Evolutionary conservation across 2,113 vertebrate species (phyloP).

Genomic region (Phasianus colchicus): DNA sequence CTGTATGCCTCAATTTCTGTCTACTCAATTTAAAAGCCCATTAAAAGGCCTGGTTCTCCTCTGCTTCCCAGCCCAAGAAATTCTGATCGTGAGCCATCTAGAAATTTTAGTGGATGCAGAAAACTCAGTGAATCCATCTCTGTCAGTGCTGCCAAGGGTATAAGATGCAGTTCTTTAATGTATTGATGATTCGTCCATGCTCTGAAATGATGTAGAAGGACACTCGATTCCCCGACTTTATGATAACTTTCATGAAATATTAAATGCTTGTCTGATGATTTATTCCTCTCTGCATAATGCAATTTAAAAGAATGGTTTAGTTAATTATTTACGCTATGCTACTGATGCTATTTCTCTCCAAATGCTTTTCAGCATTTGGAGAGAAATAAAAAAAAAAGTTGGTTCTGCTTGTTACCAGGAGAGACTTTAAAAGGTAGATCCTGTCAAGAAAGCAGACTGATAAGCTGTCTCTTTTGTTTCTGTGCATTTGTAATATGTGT

Average conservation of each 20-base stretch:
- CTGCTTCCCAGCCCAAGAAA: fast-evolving
- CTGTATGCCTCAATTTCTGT: not conserved
- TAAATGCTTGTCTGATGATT: conserved; percentile 65
- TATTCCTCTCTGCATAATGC: conserved; percentile 53
- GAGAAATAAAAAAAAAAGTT: no score
- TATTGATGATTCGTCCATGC: conserved; percentile 24
- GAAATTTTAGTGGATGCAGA: not conserved
- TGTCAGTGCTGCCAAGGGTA: not conserved
- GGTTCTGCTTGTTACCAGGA: conserved; percentile 20
- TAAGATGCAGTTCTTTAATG: not conserved
- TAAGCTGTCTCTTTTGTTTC: conserved; percentile 8
- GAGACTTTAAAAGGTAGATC: conserved; percentile 22
- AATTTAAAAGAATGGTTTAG: conserved; percentile 27
- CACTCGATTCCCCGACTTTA: conserved; percentile 49
- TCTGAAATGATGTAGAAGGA: conserved; percentile 36
- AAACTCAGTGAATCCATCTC: not conserved
- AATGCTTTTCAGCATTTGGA: conserved; percentile 18
- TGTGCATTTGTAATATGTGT: not conserved
- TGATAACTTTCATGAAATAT: conserved; percentile 60
- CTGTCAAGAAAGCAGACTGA: conserved; percentile 36
- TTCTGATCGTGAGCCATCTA: not conserved
- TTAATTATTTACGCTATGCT: conserved; percentile 70
- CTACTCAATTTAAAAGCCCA: not conserved
- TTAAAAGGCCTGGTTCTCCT: not conserved
- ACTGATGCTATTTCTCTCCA: conserved; percentile 28